Evolutionary conservation across 2,797 vertebrate species (phyloP).

Genomic region (Hippocampus kuda): DNA sequence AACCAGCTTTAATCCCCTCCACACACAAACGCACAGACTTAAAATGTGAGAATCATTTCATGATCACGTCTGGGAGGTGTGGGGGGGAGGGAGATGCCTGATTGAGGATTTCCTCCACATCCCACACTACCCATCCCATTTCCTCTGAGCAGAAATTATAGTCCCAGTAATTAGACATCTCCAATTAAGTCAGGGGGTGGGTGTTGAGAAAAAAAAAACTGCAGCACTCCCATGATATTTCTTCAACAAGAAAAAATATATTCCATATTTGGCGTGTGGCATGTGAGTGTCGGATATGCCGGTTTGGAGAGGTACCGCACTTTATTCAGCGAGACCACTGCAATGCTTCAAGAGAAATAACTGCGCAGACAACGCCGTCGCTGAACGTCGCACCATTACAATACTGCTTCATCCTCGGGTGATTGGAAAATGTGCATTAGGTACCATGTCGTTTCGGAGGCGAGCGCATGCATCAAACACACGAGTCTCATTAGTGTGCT

Average conservation of each 20-base stretch:
- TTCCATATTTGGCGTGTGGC: conserved; percentile 58
- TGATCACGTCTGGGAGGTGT: conserved; percentile 23
- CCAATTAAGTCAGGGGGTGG: conserved; percentile 58
- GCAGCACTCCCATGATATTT: conserved; percentile 61
- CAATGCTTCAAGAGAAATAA: conserved; percentile 18
- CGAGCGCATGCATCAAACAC: not conserved
- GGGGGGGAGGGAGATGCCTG: conserved; percentile 3
- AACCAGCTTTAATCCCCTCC: not conserved
- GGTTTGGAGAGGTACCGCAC: conserved; percentile 34
- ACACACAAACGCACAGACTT: not conserved
- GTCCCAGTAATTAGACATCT: conserved; percentile 65
- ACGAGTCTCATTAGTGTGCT: not conserved
- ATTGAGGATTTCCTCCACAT: conserved; percentile 49
- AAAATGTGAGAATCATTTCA: conserved; percentile 22
- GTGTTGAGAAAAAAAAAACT: conserved; percentile 25
- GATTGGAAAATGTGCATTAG: not conserved
- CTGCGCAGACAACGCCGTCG: not conserved
- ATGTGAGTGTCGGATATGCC: conserved; percentile 48
- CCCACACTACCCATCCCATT: conserved; percentile 40
- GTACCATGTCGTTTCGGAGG: not conserved
- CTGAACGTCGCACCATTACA: not conserved
- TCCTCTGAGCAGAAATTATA: conserved; percentile 61
- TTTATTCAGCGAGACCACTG: conserved; percentile 32
- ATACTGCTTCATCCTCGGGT: conserved; percentile 2
- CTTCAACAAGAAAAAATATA: conserved; percentile 58